Conservation (phyloP, 1,140 invertebrate genomes). For the Drosophila saltans region DNA sequence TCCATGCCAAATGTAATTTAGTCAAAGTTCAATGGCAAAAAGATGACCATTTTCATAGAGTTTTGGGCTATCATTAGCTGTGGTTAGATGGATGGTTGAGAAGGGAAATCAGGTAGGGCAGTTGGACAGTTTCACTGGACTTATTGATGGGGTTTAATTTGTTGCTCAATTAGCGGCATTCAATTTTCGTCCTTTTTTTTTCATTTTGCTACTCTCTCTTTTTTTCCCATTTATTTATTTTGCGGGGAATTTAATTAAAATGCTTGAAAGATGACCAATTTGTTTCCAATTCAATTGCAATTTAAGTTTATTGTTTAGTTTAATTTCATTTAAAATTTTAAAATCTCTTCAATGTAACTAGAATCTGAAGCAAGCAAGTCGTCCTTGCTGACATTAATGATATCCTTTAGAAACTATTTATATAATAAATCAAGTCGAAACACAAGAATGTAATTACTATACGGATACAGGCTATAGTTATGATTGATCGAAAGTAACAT, state of each 20-base stretch:
- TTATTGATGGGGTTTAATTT: constrained; percentile 71
- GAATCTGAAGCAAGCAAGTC: no score
- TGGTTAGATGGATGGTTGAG: neutral
- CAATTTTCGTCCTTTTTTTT: constrained; percentile 36
- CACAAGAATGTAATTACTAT: no score
- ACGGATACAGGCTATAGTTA: no score
- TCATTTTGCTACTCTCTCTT: constrained; percentile 1
- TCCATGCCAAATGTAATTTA: constrained; percentile 53
- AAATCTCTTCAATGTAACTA: no score
- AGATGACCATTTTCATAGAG: neutral
- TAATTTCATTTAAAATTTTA: no score
- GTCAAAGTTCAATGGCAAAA: constrained; percentile 44
- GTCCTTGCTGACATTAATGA: no score
- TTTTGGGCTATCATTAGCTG: constrained; percentile 18
- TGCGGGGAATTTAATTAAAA: constrained; percentile 6
- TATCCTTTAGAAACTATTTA: no score
- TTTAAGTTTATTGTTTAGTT: neutral
- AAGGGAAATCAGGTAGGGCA: neutral
- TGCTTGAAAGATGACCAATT: neutral
- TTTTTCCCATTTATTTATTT: constrained; percentile 25
- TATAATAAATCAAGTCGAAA: no score
- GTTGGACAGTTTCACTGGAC: constrained; percentile 5
- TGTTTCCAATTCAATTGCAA: neutral
- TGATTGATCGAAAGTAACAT: no score
- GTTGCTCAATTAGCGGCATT: constrained; percentile 73